Conservation (phyloP, 1,140 invertebrate genomes). For the Latrodectus geometricus region DNA sequence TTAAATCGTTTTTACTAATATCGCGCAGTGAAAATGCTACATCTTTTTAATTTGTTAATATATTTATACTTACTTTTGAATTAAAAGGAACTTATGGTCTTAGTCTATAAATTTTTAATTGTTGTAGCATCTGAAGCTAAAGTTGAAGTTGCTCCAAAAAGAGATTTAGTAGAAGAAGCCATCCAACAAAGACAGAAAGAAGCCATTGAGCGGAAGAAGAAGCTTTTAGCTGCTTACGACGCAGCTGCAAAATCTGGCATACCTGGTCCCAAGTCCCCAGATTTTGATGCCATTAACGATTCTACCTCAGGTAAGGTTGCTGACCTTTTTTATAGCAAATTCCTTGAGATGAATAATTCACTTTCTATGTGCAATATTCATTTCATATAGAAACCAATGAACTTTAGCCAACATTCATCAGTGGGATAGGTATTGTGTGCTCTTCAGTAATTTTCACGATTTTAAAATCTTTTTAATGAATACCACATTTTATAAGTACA, state of each 20-base stretch:
- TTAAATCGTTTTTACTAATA: too few relatives aligned
- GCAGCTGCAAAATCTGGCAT: slow-evolving; percentile 63
- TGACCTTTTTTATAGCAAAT: neutral
- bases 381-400: too few relatives aligned
- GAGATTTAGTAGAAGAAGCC: slow-evolving; percentile 64
- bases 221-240: slow-evolving; percentile 65
- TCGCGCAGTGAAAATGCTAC: too few relatives aligned
- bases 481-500: too few relatives aligned
- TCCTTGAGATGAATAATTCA: neutral
- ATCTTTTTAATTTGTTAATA: too few relatives aligned
- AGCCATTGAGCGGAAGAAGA: slow-evolving; percentile 63
- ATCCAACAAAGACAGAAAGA: slow-evolving; percentile 63
- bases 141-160: slow-evolving; percentile 24
- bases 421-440: too few relatives aligned
- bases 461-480: too few relatives aligned
- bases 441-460: too few relatives aligned
- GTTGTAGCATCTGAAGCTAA: neutral
- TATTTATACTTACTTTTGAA: too few relatives aligned
- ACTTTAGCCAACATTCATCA: too few relatives aligned
- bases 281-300: slow-evolving; percentile 41
- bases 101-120: too few relatives aligned
- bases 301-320: slow-evolving; percentile 20
- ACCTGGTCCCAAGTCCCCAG: slow-evolving; percentile 53
- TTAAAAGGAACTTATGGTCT: too few relatives aligned
- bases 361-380: neutral